Conservation (phyloP, 2,113 vertebrate species). For the Myotis davidii region DNA sequence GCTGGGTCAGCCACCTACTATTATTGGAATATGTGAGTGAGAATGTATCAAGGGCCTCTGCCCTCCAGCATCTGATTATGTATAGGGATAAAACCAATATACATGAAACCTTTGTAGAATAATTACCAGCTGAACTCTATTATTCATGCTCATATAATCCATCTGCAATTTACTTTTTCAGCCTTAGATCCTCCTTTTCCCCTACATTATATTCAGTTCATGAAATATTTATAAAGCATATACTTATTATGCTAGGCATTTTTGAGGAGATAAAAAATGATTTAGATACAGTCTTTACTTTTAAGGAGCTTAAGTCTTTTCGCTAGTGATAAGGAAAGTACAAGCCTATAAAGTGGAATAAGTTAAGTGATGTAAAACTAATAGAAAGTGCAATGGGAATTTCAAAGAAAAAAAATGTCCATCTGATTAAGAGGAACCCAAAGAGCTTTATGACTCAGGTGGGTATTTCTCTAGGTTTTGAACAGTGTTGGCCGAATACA, state of each 20-base stretch:
- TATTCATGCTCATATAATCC: neutral
- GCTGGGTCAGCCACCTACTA: neutral
- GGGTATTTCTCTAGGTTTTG: neutral
- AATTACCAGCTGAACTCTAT: neutral
- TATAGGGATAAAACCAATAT: neutral
- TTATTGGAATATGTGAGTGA: neutral
- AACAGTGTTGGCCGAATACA: neutral
- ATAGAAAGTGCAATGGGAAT: neutral
- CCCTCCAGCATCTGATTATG: constrained; percentile 12
- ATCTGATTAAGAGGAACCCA: neutral
- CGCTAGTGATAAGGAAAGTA: constrained; percentile 2
- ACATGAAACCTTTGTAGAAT: neutral
- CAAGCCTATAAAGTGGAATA: neutral
- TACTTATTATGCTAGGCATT: constrained; percentile 25
- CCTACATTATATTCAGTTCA: constrained; percentile 22
- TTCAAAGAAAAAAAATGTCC: neutral
- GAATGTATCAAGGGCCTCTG: neutral
- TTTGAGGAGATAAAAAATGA: constrained; percentile 9
- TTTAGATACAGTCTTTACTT: constrained; percentile 1
- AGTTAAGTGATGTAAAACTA: neutral
- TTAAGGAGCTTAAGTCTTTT: constrained; percentile 13
- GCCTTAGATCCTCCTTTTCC: neutral
- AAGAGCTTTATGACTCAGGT: neutral
- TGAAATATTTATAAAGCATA: constrained; percentile 53
- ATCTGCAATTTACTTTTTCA: constrained; percentile 2